A percentile compares a stretch with the other conserved stretches of the same genome.
These are phyloP conservation scores for Henricia sp. DNA, from an alignment of 53 echinoderm and acorn worm genomes.

Conservation along the genomic window DNA sequence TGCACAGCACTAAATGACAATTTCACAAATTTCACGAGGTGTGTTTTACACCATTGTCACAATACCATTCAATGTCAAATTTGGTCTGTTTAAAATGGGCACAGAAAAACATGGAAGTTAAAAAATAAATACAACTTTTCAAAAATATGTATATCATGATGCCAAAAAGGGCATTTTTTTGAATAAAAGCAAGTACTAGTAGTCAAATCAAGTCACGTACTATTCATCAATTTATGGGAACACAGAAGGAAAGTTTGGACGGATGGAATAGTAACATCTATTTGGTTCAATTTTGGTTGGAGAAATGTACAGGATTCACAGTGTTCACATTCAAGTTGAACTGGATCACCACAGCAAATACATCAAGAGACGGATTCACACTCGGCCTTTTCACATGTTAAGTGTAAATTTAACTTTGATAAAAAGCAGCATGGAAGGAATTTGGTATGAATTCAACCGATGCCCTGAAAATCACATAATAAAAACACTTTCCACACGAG, in stretches of 20 bases:
- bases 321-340: constrained; percentile 42
- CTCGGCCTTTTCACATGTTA: too few species aligned
- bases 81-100: constrained; percentile 60
- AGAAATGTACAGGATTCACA: constrained; percentile 23
- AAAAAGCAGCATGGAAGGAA: too few species aligned
- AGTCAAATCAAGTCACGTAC: constrained; percentile 33
- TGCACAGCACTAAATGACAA: constrained; percentile 33
- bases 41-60: constrained; percentile 42
- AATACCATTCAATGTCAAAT: constrained; percentile 46
- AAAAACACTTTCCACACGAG: too few species aligned
- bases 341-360: constrained; percentile 34
- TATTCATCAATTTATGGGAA: constrained; percentile 25
- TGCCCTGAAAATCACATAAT: too few species aligned
- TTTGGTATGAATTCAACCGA: too few species aligned
- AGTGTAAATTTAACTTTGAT: too few species aligned
- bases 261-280: constrained; percentile 52
- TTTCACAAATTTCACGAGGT: constrained; percentile 48
- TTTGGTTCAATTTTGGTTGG: constrained; percentile 39
- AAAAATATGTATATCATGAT: constrained; percentile 61
- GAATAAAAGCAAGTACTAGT: constrained; percentile 28
- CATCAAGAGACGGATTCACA: neutral
- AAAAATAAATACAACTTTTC: constrained; percentile 27
- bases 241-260: constrained; percentile 39
- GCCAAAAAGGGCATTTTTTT: constrained; percentile 49
- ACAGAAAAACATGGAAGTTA: constrained; percentile 58